These are phyloP conservation scores for Pristionchus maxplancki DNA, from an alignment of 2,888 invertebrate genomes.

Conservation along the genomic window DNA sequence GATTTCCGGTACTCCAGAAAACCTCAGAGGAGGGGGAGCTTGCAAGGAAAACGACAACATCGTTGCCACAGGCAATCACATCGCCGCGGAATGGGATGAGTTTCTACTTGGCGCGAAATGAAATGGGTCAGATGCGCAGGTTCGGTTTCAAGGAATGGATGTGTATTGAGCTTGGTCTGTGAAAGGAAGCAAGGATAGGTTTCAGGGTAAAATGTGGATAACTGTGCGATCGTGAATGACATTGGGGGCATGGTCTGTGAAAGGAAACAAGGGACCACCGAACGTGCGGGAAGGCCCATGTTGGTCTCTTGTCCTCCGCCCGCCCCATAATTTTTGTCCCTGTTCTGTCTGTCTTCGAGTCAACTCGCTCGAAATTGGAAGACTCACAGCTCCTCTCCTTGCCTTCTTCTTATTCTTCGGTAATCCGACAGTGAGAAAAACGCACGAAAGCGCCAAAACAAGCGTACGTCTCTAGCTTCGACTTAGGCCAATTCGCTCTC, in stretches of 20 bases:
- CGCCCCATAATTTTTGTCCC: background rate
- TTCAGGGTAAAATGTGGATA: background rate
- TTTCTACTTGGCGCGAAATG: background rate
- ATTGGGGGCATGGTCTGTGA: no score
- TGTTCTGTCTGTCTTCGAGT: background rate
- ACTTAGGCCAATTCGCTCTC: background rate
- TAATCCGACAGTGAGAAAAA: conserved; percentile 42
- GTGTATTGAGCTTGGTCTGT: no score
- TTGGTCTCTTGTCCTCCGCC: background rate
- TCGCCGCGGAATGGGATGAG: background rate
- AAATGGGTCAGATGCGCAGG: no score
- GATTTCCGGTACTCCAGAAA: background rate
- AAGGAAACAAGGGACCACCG: background rate
- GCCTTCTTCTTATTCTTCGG: background rate
- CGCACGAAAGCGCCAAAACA: background rate
- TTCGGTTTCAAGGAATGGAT: no score
- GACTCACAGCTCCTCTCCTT: background rate
- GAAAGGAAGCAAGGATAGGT: no score
- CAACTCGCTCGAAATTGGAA: background rate
- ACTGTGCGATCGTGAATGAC: no score
- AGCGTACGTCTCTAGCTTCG: background rate
- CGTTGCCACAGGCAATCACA: background rate
- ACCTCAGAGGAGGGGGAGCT: background rate
- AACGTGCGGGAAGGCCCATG: background rate
- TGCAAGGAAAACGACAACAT: background rate